phyloP scores from a whole-genome alignment of 2,797 vertebrate species.

The Novumbra hubbsi region DNA sequence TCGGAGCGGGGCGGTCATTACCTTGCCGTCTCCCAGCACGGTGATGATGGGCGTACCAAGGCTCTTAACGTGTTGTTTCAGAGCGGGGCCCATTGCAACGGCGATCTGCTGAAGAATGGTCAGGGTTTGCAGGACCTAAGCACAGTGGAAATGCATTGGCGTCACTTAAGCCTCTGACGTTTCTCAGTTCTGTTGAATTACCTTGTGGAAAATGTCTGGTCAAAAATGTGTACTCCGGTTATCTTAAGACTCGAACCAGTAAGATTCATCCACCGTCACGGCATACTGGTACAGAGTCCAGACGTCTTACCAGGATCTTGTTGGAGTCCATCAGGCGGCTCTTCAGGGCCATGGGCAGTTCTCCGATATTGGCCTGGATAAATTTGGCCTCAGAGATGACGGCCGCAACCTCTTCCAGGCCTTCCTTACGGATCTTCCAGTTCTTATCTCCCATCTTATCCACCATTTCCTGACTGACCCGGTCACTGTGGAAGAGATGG shows the following conservation, averaged over 20 bases:
- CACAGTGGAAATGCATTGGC: conserved; percentile 72
- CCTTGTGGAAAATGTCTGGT: too few relatives aligned
- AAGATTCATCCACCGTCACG: background rate
- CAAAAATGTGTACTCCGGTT: background rate
- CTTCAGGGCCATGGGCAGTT: conserved; percentile 88
- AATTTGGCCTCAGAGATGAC: conserved; percentile 97
- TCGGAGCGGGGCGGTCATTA: conserved; percentile 47
- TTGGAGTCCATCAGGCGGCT: conserved; percentile 92
- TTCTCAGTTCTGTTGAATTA: too few relatives aligned
- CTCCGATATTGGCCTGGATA: conserved; percentile 88
- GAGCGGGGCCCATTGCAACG: conserved; percentile 87
- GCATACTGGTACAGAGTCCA: background rate
- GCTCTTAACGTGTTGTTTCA: conserved; percentile 90
- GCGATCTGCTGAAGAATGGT: conserved; percentile 92
- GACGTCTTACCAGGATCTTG: conserved; percentile 88
- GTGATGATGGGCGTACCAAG: conserved; percentile 89
- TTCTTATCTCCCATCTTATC: conserved; percentile 95
- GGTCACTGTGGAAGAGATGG: conserved; percentile 77
- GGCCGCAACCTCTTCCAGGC: conserved; percentile 87
- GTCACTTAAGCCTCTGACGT: too few relatives aligned
- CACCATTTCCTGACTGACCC: conserved; percentile 89
- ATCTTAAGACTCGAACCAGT: background rate
- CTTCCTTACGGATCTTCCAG: conserved; percentile 98
- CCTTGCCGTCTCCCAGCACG: conserved; percentile 97
- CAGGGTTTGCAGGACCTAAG: conserved; percentile 80